Evolutionary conservation across 2,113 vertebrate species (phyloP).

Genomic region (Oncorhynchus nerka): DNA sequence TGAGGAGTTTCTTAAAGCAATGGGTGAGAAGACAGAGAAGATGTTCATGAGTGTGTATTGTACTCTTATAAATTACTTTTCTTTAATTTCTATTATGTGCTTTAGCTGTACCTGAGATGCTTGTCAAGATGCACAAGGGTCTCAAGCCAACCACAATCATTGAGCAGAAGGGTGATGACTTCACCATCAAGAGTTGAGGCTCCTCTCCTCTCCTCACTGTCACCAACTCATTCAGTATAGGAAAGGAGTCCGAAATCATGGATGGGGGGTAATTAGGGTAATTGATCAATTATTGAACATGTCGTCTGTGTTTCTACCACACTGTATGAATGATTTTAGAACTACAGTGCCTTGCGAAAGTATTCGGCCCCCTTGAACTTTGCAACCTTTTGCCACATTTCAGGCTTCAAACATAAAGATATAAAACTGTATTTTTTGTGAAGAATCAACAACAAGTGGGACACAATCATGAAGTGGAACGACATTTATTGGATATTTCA

Average conservation of each 20-base stretch:
- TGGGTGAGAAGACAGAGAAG: constrained; percentile 67
- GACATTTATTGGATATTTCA: no score
- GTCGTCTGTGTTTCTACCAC: neutral
- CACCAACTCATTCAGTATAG: constrained; percentile 75
- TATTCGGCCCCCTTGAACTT: no score
- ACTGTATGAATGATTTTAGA: no score
- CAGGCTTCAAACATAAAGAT: no score
- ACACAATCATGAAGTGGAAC: no score
- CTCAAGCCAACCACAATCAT: constrained; percentile 78
- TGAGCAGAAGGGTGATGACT: constrained; percentile 77
- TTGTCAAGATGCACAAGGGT: constrained; percentile 74
- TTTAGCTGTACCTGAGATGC: constrained; percentile 74
- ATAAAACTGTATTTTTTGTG: no score
- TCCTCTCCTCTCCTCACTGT: constrained; percentile 57
- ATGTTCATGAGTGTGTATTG: no score
- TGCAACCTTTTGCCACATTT: no score
- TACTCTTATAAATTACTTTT: no score
- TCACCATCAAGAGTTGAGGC: constrained; percentile 77
- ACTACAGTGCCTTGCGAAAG: no score
- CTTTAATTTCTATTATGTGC: neutral
- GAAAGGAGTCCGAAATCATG: constrained; percentile 77
- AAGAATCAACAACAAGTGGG: no score
- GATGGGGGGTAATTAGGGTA: constrained; percentile 40
- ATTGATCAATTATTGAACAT: no score
- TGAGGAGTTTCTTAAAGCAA: constrained; percentile 74